phyloP scores from a whole-genome alignment of 1,140 invertebrate genomes.

The Drosophila quadrilineata region DNA sequence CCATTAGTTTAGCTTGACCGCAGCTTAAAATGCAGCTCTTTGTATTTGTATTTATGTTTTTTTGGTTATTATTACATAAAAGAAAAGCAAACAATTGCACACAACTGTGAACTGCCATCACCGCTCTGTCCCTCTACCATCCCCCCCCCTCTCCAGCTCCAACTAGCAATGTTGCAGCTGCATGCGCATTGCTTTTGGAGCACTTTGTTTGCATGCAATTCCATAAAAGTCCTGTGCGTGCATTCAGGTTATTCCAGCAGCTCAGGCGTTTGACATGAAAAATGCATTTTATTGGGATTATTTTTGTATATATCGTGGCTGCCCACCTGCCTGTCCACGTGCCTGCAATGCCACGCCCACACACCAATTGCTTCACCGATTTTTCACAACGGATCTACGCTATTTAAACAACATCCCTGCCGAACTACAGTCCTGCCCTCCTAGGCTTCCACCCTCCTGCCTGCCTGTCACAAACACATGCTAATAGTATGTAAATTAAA shows the following conservation, averaged over 20 bases:
- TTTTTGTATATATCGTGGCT: conserved; percentile 72
- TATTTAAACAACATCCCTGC: too few relatives aligned
- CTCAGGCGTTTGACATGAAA: conserved; percentile 79
- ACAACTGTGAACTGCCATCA: not conserved
- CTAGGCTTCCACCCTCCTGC: too few relatives aligned
- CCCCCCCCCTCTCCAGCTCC: not conserved
- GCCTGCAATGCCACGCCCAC: not conserved
- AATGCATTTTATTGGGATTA: conserved; percentile 80
- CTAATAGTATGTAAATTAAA: conserved; percentile 67
- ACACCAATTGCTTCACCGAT: not conserved
- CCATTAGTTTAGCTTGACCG: conserved; percentile 57
- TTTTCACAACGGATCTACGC: too few relatives aligned
- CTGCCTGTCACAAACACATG: too few relatives aligned
- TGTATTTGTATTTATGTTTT: conserved; percentile 19
- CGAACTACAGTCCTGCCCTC: too few relatives aligned
- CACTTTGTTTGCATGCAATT: conserved; percentile 77
- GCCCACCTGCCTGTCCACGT: not conserved
- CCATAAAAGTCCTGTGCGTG: conserved; percentile 76
- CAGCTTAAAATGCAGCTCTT: conserved; percentile 45
- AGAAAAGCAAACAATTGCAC: conserved; percentile 5
- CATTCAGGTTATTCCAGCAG: conserved; percentile 75
- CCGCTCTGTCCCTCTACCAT: not conserved
- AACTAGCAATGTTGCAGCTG: not conserved
- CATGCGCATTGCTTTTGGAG: conserved; percentile 26
- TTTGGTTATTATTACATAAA: conserved; percentile 60